A percentile compares a stretch with the other conserved stretches of the same genome.
Conservation (phyloP, 2,797 vertebrate species). For the Notoglanidium macrostoma region DNA sequence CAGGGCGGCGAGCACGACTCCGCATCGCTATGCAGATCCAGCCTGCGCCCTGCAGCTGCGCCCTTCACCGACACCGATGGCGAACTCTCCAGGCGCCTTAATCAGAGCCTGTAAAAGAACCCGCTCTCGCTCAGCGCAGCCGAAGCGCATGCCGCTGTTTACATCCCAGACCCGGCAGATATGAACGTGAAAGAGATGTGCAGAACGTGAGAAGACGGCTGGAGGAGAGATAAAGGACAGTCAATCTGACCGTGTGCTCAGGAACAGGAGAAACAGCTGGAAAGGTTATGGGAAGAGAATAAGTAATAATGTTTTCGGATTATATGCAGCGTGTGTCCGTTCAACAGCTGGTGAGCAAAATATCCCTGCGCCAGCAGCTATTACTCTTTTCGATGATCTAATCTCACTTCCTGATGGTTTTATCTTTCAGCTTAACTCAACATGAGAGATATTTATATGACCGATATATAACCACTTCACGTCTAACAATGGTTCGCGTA, state of each 20-base stretch:
- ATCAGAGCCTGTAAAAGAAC: slow-evolving; percentile 41
- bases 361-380: not conserved
- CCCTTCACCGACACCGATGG: slow-evolving; percentile 19
- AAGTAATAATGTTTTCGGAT: not conserved
- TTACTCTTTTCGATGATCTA: slow-evolving; percentile 55
- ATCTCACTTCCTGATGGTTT: slow-evolving; percentile 56
- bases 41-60: slow-evolving; percentile 58
- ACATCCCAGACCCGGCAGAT: slow-evolving; percentile 25
- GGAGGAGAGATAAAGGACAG: slow-evolving; percentile 32
- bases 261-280: not conserved
- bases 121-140: not conserved
- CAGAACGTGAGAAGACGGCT: slow-evolving; percentile 18
- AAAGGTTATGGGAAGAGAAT: not conserved
- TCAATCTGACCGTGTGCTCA: not conserved
- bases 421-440: slow-evolving; percentile 28
- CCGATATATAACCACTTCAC: slow-evolving; percentile 14
- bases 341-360: slow-evolving; percentile 14
- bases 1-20: slow-evolving; percentile 60
- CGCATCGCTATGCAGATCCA: slow-evolving; percentile 65
- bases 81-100: slow-evolving; percentile 40
- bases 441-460: slow-evolving; percentile 26
- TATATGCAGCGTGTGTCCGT: not conserved
- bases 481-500: not conserved
- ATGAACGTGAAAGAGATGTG: slow-evolving; percentile 31
- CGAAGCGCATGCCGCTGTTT: not conserved